Evolutionary conservation across 2,797 vertebrate species (phyloP).

Genomic region (Leucoraja ocellata): DNA sequence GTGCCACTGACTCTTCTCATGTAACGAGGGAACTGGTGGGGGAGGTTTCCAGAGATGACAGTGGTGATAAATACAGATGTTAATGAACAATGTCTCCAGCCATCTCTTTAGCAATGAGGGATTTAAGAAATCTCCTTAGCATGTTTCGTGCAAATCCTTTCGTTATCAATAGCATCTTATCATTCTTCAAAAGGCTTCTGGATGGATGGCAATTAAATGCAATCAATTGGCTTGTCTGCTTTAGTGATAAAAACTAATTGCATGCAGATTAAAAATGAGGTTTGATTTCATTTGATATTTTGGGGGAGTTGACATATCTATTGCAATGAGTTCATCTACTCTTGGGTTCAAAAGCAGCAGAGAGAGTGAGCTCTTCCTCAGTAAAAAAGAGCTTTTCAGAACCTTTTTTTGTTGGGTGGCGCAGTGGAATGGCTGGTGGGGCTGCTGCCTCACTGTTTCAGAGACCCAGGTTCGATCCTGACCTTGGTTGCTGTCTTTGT

Average conservation of each 20-base stretch:
- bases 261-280: constrained; percentile 16
- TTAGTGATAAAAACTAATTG: constrained; percentile 34
- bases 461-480: too few species aligned
- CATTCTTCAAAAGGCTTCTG: neutral
- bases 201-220: constrained; percentile 13
- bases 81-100: constrained; percentile 8
- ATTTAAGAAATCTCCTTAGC: constrained; percentile 10
- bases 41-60: constrained; percentile 18
- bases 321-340: too few species aligned
- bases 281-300: neutral
- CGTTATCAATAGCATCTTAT: constrained; percentile 25
- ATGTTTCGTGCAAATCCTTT: constrained; percentile 13
- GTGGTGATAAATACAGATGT: constrained; percentile 21
- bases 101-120: neutral
- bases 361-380: too few species aligned
- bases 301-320: neutral
- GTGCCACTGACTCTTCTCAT: constrained; percentile 26
- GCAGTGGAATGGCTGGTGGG: too few species aligned
- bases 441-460: too few species aligned
- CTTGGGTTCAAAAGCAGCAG: neutral
- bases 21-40: neutral
- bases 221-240: constrained; percentile 24
- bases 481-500: too few species aligned
- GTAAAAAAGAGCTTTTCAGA: too few species aligned
- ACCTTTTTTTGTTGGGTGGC: too few species aligned